These are phyloP conservation scores for Ciconia maguari DNA, from an alignment of 2,113 vertebrate species.

Conservation along the genomic window DNA sequence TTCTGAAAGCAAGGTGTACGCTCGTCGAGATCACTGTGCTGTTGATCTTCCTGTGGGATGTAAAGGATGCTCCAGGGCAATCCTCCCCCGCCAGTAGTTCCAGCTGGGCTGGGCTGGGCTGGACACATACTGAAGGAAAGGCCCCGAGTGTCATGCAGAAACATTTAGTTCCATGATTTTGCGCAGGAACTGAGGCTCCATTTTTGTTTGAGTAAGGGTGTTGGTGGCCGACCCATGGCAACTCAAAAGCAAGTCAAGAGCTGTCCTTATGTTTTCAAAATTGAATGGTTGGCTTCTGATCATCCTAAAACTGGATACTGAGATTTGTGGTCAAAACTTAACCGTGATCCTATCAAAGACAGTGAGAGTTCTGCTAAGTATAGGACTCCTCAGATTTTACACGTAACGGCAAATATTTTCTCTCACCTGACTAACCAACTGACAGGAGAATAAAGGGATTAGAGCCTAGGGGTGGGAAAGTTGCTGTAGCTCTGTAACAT, in stretches of 20 bases:
- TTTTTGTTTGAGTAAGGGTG: neutral
- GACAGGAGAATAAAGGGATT: neutral
- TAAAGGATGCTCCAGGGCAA: neutral
- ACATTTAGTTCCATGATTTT: neutral
- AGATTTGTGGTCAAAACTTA: neutral
- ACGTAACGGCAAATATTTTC: neutral
- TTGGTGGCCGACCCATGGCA: fast-evolving
- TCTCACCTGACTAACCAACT: neutral
- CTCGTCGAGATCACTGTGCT: neutral
- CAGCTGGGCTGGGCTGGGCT: neutral
- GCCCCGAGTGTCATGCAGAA: neutral
- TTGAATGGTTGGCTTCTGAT: neutral
- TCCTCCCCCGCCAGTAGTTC: neutral
- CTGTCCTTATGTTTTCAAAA: neutral
- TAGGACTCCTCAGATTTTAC: neutral
- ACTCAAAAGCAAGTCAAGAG: neutral
- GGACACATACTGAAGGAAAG: neutral
- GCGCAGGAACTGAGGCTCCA: neutral
- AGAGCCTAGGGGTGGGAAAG: neutral
- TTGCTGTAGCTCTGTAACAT: neutral
- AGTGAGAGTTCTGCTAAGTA: neutral
- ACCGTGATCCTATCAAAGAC: neutral
- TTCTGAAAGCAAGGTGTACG: neutral
- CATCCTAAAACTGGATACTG: neutral
- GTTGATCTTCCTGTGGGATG: neutral